Evolutionary conservation across 2,888 invertebrate genomes (phyloP).

Genomic region (Himalopsyche kuldschensis): DNA sequence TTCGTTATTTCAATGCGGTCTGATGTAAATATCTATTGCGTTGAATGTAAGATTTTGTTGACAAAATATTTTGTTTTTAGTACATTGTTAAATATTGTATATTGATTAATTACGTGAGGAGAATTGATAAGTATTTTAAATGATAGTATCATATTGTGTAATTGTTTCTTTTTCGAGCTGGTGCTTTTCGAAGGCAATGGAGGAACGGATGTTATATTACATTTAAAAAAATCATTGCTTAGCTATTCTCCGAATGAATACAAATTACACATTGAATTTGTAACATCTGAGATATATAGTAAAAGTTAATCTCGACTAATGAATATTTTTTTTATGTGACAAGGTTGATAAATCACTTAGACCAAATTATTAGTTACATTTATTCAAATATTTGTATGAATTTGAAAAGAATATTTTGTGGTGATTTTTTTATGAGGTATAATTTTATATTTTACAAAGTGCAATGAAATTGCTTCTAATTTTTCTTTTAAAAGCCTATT

Average conservation of each 20-base stretch:
- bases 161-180: neutral
- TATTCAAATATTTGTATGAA: neutral
- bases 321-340: no score
- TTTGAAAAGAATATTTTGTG: neutral
- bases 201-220: neutral
- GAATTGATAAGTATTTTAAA: neutral
- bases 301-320: no score
- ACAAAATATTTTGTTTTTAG: conserved; percentile 13
- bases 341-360: no score
- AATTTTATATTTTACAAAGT: neutral
- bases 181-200: neutral
- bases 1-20: neutral
- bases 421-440: neutral
- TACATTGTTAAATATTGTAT: conserved; percentile 28
- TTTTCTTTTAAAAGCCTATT: neutral
- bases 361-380: no score
- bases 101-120: conserved; percentile 1
- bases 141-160: neutral
- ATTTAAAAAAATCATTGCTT: neutral
- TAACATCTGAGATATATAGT: no score
- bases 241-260: neutral
- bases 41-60: neutral
- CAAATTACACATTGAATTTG: no score
- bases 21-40: neutral
- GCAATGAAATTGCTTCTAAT: neutral